Evolutionary conservation across 2,113 vertebrate species (phyloP), one percentile per base, ranked within the genome.

Genomic region (Forbesichthys papilliferus): DNA sequence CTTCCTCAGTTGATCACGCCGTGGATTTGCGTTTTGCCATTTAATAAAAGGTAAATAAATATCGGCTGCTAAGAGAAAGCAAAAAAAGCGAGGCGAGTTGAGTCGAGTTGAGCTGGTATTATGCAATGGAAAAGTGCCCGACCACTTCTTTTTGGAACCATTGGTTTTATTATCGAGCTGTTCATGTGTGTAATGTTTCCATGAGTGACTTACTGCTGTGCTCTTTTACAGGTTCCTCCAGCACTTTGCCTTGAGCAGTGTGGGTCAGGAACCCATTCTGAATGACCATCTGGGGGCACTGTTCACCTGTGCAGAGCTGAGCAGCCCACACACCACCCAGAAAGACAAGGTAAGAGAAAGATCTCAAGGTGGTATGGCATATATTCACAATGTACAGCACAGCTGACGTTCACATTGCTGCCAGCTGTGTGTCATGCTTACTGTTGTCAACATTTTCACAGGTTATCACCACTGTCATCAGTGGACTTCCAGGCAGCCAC

Each of bases 401-500:
- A 11, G 11, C 56, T 34, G 57, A 12, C 12, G 13, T 34, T 53
- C 9, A 11, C 46, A 54, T 3, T 54, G 11, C 13, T 11, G 1
- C 48, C 8, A 27, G 8, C 20, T 36, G 18, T 49, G 1, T 12
- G 47, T 54, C 36, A 3, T 62, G 4, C 52, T 76, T 66, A 68
- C 46, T 56, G 10, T 12, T 34, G 3, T 59, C 5, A 47, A 16
- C 1, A 52, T 72, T 57, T 70, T 3, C 33, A 66, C 70, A 98
- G 96, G 92, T 98, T 66, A 79, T 94, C 54, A 85, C 97, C 84
- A 96, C 87, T 81, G 88, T 98, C 71, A 73, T 98, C 75, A 94
- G 93, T 0, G 97, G 97, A 5, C 91, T 99, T 11, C 96, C 96
- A 0, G 95, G 97, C n/a, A 98, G 96, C 72, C 93, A 91, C 34